Evolutionary conservation across 1,140 invertebrate genomes (phyloP).

Genomic region (Caenorhabditis latens): DNA sequence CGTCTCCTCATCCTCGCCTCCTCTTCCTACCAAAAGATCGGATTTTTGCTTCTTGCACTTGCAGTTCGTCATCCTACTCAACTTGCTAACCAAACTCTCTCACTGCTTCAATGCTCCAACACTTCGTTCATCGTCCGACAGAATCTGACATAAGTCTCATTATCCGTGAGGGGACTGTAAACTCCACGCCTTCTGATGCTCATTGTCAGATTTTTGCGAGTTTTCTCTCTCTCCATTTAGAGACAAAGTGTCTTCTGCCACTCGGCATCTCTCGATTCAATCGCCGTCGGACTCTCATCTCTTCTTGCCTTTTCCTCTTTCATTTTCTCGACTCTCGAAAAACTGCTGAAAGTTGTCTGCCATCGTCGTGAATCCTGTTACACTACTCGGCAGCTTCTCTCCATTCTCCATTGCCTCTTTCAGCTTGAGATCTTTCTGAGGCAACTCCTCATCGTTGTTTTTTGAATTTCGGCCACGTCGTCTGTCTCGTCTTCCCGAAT

Average conservation of each 20-base stretch:
- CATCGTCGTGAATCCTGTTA: not conserved
- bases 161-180: slow-evolving; percentile 72
- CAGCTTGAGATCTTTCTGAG: slow-evolving; percentile 57
- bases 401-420: slow-evolving; percentile 66
- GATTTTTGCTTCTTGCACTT: slow-evolving; percentile 27
- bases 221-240: slow-evolving; percentile 73
- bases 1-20: slow-evolving; percentile 42
- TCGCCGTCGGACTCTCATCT: slow-evolving; percentile 67
- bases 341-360: slow-evolving; percentile 63
- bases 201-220: slow-evolving; percentile 70
- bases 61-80: not conserved
- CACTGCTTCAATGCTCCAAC: slow-evolving; percentile 74
- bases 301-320: slow-evolving; percentile 49
- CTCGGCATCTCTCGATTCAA: slow-evolving; percentile 56
- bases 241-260: slow-evolving; percentile 35
- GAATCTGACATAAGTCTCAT: slow-evolving; percentile 72
- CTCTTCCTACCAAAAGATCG: not conserved
- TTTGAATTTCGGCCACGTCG: slow-evolving; percentile 20
- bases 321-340: slow-evolving; percentile 59
- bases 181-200: slow-evolving; percentile 26
- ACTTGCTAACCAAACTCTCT: slow-evolving; percentile 67
- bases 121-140: slow-evolving; percentile 63
- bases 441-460: slow-evolving; percentile 58
- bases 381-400: slow-evolving; percentile 49
- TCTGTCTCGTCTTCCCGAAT: slow-evolving; percentile 62